Evolutionary conservation across 2,797 vertebrate species (phyloP).

Genomic region (Microchirus variegatus): DNA sequence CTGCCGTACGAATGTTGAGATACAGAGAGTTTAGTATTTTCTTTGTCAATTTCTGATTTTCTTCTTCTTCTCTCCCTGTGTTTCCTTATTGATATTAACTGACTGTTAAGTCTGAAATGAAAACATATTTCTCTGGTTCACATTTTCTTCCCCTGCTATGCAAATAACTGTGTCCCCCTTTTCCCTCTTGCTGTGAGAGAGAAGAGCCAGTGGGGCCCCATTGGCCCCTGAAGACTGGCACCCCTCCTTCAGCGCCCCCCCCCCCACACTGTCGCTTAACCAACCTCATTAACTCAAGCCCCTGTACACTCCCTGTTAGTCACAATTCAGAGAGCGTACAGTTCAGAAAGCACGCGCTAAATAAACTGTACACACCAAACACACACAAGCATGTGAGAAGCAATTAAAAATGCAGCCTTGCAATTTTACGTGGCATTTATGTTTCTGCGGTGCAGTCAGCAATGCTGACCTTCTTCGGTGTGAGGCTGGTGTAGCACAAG

Average conservation of each 20-base stretch:
- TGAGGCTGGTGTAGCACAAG: conserved; percentile 5
- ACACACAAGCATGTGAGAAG: conserved; percentile 21
- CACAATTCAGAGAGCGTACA: conserved; percentile 78
- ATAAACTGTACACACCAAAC: conserved; percentile 14
- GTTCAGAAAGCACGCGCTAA: conserved; percentile 38
- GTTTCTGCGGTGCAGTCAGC: conserved; percentile 15
- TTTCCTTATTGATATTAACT: not conserved
- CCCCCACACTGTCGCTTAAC: conserved; percentile 51
- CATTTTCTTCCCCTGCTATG: conserved; percentile 4
- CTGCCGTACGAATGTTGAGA: too few relatives aligned
- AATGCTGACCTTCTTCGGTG: conserved; percentile 8
- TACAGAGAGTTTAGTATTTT: too few relatives aligned
- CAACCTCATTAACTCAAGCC: conserved; percentile 72
- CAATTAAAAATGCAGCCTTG: conserved; percentile 61
- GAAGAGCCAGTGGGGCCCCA: conserved; percentile 66
- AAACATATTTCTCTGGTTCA: conserved; percentile 3
- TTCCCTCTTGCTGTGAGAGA: conserved; percentile 41
- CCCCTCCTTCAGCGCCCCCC: conserved; percentile 16
- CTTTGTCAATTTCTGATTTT: not conserved
- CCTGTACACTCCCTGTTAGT: conserved; percentile 71
- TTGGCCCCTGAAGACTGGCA: conserved; percentile 65
- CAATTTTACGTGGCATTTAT: conserved; percentile 53
- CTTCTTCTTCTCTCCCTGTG: not conserved
- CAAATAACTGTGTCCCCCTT: conserved; percentile 17
- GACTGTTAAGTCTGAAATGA: not conserved